Evolutionary conservation across 2,797 vertebrate genomes (phyloP).

Genomic region (Hydrophis major): DNA sequence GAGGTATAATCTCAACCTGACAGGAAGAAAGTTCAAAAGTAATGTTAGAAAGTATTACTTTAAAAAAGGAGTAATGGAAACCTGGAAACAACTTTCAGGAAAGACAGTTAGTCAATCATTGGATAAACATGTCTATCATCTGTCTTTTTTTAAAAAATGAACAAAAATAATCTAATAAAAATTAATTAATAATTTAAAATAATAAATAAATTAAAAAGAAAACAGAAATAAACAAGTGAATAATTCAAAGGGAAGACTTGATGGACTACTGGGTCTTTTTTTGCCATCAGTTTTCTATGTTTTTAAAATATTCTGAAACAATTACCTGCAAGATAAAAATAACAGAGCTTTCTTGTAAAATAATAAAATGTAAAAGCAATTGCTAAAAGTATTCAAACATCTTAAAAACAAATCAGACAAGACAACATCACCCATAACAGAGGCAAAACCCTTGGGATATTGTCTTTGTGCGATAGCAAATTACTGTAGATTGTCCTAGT

Average conservation of each 20-base stretch:
- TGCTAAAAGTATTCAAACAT: background rate
- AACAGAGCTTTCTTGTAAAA: background rate
- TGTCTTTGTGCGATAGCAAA: background rate
- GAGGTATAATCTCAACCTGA: background rate
- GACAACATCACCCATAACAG: background rate
- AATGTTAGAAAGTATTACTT: background rate
- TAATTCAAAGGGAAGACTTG: background rate
- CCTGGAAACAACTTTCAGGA: background rate
- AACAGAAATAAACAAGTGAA: background rate
- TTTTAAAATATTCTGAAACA: constrained; percentile 1
- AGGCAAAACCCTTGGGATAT: background rate
- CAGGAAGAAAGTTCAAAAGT: background rate
- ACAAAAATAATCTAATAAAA: background rate
- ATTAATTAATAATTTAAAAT: background rate
- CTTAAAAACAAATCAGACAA: background rate
- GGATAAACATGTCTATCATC: background rate
- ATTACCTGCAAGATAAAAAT: background rate
- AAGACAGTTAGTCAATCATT: background rate
- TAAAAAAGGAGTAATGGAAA: background rate
- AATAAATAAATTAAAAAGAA: background rate
- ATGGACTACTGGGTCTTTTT: background rate
- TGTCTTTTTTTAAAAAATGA: background rate
- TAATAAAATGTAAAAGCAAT: background rate
- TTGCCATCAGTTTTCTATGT: background rate
- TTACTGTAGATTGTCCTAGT: background rate